A percentile compares a stretch with the other conserved stretches of the same genome.
These are phyloP conservation scores for Dasypolia templi DNA, from an alignment of 2,888 invertebrate species.

Conservation along the genomic window DNA sequence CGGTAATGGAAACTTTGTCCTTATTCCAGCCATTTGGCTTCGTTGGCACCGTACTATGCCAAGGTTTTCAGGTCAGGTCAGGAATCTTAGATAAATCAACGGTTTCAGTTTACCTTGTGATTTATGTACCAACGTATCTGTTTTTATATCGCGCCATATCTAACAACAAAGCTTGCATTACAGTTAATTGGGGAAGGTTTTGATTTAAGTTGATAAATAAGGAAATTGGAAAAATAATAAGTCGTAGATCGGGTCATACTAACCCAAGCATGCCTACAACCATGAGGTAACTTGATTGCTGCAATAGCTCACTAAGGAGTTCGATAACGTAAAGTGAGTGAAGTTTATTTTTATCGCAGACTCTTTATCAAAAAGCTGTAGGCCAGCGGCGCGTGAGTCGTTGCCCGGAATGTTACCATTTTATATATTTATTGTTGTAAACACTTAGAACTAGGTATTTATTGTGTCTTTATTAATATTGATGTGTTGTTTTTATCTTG, in stretches of 20 bases:
- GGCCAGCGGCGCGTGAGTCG: too few relatives aligned
- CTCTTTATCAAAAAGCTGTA: too few relatives aligned
- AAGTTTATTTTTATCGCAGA: not conserved
- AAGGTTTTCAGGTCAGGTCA: conserved; percentile 58
- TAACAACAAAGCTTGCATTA: not conserved
- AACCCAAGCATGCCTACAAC: not conserved
- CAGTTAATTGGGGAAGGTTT: not conserved
- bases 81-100: conserved; percentile 50
- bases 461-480: too few relatives aligned
- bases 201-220: not conserved
- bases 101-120: conserved; percentile 43
- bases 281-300: not conserved
- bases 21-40: conserved; percentile 50
- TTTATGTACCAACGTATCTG: conserved; percentile 21
- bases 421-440: too few relatives aligned
- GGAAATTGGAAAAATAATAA: not conserved
- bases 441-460: too few relatives aligned
- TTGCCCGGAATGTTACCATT: too few relatives aligned
- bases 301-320: not conserved
- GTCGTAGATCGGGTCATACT: not conserved
- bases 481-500: too few relatives aligned
- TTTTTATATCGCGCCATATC: conserved; percentile 7
- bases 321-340: not conserved
- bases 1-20: conserved; percentile 57
- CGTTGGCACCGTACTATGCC: conserved; percentile 46